Evolutionary conservation across 2,888 invertebrate genomes (phyloP).

Genomic region (Acronicta psi): DNA sequence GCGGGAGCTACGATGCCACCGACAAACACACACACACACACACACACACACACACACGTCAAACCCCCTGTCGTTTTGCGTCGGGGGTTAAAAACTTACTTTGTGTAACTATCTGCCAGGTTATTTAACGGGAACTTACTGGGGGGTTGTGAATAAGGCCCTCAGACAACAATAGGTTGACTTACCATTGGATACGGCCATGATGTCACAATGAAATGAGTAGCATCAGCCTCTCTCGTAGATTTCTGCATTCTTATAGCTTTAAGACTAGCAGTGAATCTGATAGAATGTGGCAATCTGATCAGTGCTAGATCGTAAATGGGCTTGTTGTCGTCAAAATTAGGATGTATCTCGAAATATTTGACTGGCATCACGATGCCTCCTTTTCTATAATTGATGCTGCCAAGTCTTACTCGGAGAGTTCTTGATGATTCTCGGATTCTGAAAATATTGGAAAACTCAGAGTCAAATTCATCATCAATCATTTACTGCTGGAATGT

Average conservation of each 20-base stretch:
- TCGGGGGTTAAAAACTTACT: no score
- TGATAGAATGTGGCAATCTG: constrained; percentile 63
- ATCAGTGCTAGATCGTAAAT: constrained; percentile 76
- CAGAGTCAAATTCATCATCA: no score
- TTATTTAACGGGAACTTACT: no score
- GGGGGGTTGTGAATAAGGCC: no score
- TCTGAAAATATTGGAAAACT: constrained; percentile 57
- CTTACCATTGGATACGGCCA: constrained; percentile 69
- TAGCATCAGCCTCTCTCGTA: constrained; percentile 57
- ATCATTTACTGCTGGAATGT: no score
- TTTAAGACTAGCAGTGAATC: constrained; percentile 60
- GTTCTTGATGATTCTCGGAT: constrained; percentile 67
- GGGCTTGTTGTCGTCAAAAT: constrained; percentile 73
- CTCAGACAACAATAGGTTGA: neutral
- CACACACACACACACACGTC: no score
- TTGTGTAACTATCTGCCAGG: no score
- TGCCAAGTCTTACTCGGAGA: constrained; percentile 76
- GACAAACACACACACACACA: no score
- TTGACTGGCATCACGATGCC: constrained; percentile 72
- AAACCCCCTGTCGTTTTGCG: no score
- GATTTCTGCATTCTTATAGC: constrained; percentile 68
- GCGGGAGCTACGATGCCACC: no score
- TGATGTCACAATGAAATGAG: constrained; percentile 76
- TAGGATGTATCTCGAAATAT: constrained; percentile 74
- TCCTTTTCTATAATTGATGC: constrained; percentile 76